These are phyloP conservation scores for Mareca penelope DNA, from an alignment of 2,797 vertebrate species.

Conservation along the genomic window DNA sequence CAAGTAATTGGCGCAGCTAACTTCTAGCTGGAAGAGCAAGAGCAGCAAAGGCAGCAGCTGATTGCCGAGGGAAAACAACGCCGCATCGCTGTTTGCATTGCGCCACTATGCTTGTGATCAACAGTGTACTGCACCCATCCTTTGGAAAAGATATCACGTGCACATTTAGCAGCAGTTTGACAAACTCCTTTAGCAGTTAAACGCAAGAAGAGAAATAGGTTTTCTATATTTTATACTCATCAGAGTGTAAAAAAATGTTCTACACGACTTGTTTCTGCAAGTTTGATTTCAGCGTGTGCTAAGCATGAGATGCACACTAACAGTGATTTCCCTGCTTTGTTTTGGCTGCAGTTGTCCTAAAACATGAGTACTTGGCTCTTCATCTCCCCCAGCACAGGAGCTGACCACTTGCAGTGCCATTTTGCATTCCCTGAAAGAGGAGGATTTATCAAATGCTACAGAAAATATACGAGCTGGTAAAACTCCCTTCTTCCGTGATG, in stretches of 20 bases:
- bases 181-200: not conserved
- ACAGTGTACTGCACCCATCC: rapidly evolving
- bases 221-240: not conserved
- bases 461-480: not conserved
- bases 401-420: not conserved
- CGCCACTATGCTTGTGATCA: rapidly evolving
- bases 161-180: not conserved
- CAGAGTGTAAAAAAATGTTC: not conserved
- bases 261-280: not conserved
- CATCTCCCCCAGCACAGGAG: not conserved
- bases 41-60: not conserved
- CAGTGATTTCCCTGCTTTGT: not conserved
- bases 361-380: not conserved
- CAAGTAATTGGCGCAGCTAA: rapidly evolving
- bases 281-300: not conserved
- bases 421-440: not conserved
- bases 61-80: not conserved
- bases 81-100: rapidly evolving
- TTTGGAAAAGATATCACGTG: rapidly evolving
- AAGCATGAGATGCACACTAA: not conserved
- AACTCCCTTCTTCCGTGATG: not conserved
- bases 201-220: not conserved
- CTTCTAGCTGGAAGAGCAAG: not conserved
- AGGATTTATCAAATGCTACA: not conserved
- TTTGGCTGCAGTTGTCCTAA: not conserved